Evolutionary conservation across 2,113 vertebrate genomes (phyloP), one percentile per base, ranked within the genome.

Genomic region (Hymenochirus boettgeri): DNA sequence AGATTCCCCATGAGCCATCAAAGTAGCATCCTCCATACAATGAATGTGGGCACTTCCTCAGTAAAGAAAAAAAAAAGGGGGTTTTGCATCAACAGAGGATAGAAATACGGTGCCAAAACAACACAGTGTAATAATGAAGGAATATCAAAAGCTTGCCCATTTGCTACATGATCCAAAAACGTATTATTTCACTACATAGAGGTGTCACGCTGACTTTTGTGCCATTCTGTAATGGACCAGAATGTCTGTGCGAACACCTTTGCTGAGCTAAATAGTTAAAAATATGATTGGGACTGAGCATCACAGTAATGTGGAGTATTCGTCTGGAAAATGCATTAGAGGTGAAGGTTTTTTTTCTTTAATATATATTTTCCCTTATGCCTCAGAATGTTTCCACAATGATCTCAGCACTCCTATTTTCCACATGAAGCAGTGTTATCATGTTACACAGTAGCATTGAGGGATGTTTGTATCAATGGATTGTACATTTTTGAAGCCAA

Each of bases 301-400:
- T 60, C 47, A 54, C 24, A 69, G 56, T 35, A 51, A 46, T 51
- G 48, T 58, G 39, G 56, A 66, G 65, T 60, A 24, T 53, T 53
- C 31, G 56, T 69, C 65, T 69, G 65, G 65, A 69, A 69, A 69
- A 69, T n/a, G 56, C 65, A 69, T 69, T 53, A 69, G 65, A 69
- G 65, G 65, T 60, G 56, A 45, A 57, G 54, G 19, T 1, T 10
- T 33, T 55, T 65, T 48, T 47, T 50, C 48, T 59, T 29, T 37
- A 60, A 69, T 58, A 53, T 69, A 60, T 59, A 69, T 69, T 60
- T 69, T 60, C 47, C 48, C 56, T 45, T 52, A 60, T 60, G 65
- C 48, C 65, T 69, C 33, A 18, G 56, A 59, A 69, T 69, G 59
- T 69, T 69, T 69, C 65, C 65, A 69, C 48, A 21, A 58, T 69